Evolutionary conservation across 2,797 vertebrate species (phyloP).

Genomic region (Vultur gryphus): DNA sequence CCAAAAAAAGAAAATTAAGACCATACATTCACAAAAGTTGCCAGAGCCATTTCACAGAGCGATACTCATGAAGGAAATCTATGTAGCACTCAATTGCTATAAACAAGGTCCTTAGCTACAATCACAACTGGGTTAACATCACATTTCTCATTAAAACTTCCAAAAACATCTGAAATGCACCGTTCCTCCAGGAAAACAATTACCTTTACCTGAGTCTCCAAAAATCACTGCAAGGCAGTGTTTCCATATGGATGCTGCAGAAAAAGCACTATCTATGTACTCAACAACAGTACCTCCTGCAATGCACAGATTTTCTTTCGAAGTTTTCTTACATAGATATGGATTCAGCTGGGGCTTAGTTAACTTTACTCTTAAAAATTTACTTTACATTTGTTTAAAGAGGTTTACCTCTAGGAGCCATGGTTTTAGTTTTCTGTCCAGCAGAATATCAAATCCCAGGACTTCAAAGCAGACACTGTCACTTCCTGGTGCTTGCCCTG

Average conservation of each 20-base stretch:
- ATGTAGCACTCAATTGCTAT: neutral
- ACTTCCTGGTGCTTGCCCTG: slow-evolving; percentile 93
- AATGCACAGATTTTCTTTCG: neutral
- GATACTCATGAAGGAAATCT: neutral
- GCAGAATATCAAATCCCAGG: slow-evolving; percentile 95
- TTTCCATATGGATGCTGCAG: neutral
- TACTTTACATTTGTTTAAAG: neutral
- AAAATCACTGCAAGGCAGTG: neutral
- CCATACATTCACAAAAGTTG: neutral
- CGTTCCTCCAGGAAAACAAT: neutral
- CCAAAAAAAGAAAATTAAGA: neutral
- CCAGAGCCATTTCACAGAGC: neutral
- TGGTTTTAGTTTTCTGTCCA: slow-evolving; percentile 97
- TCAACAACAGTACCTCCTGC: neutral
- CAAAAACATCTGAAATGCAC: neutral
- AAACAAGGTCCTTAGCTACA: neutral
- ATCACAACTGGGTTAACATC: neutral
- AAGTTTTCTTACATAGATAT: neutral
- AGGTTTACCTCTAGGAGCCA: slow-evolving; percentile 93
- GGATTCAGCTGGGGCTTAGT: neutral
- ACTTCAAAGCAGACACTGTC: slow-evolving; percentile 98
- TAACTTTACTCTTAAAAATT: neutral
- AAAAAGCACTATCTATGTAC: neutral
- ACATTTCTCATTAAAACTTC: neutral
- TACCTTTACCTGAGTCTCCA: neutral